phyloP scores from a whole-genome alignment of 2,888 invertebrate genomes.

The Campopleginae sp. region DNA sequence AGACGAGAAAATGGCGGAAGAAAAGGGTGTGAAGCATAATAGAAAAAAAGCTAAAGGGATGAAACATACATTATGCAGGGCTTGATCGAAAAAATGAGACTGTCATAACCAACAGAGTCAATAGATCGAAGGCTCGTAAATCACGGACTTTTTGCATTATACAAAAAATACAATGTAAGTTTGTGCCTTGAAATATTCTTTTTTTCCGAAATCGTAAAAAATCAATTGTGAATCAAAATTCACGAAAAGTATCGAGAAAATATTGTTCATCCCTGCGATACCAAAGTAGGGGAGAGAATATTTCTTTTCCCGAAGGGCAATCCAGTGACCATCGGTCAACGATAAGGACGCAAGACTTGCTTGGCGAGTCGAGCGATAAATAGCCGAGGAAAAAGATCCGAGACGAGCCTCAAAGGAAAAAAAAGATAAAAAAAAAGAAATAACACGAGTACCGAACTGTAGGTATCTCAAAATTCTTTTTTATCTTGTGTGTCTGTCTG shows the following conservation, averaged over 20 bases:
- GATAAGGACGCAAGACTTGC: not conserved
- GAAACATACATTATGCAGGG: slow-evolving; percentile 67
- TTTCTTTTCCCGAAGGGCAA: not conserved
- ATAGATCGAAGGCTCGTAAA: slow-evolving; percentile 77
- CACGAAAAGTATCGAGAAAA: not conserved
- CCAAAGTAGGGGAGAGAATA: not conserved
- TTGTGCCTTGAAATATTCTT: not conserved
- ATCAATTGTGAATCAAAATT: not conserved
- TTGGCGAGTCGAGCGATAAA: slow-evolving; percentile 5
- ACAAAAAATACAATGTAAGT: not conserved
- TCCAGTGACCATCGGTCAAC: not conserved
- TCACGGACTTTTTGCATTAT: slow-evolving; percentile 67
- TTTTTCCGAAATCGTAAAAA: not conserved
- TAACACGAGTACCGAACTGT: slow-evolving; percentile 21
- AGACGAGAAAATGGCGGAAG: not conserved
- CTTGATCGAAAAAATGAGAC: slow-evolving; percentile 72
- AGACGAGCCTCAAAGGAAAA: slow-evolving; percentile 25
- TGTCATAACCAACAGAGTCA: slow-evolving; percentile 77
- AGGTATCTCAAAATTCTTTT: slow-evolving; percentile 41
- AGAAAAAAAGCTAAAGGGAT: slow-evolving; percentile 30
- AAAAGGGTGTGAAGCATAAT: slow-evolving; percentile 39
- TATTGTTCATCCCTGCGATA: not conserved
- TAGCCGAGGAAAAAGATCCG: slow-evolving; percentile 6
- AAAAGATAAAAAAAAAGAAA: not conserved
- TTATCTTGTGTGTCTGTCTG: slow-evolving; percentile 37